These are phyloP conservation scores for Bradynema listronoti DNA, from an alignment of 1,140 invertebrate genomes.

Conservation along the genomic window DNA sequence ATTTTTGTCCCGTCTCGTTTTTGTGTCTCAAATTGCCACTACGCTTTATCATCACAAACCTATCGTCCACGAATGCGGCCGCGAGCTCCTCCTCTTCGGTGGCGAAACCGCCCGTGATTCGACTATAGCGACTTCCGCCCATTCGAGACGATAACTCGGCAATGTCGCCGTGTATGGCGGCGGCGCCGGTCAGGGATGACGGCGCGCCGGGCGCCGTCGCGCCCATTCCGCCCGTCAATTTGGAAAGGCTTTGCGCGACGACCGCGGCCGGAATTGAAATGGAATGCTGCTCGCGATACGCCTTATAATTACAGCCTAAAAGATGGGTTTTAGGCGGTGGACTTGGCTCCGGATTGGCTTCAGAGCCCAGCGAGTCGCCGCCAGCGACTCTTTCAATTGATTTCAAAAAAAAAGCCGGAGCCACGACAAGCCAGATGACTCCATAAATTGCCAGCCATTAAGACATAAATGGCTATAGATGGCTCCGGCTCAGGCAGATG, in stretches of 20 bases:
- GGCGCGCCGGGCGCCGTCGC: too few species aligned
- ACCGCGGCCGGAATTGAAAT: constrained; percentile 46
- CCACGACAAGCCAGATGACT: constrained; percentile 1
- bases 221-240: too few species aligned
- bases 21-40: too few species aligned
- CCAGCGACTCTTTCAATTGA: too few species aligned
- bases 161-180: constrained; percentile 27
- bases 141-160: constrained; percentile 35
- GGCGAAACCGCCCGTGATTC: constrained; percentile 37
- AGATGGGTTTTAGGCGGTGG: constrained; percentile 8
- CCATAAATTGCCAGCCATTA: too few species aligned
- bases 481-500: too few species aligned
- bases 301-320: constrained; percentile 36
- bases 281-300: constrained; percentile 50
- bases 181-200: too few species aligned
- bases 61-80: background rate
- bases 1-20: too few species aligned
- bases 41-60: background rate
- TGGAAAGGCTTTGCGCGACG: constrained; percentile 10
- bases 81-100: constrained; percentile 11
- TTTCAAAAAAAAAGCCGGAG: constrained; percentile 6
- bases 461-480: too few species aligned
- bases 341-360: background rate
- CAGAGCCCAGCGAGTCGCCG: too few species aligned
- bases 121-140: constrained; percentile 41